These are phyloP conservation scores for Galagoides demidoff DNA, from an alignment of 2,797 vertebrate species.

Conservation along the genomic window DNA sequence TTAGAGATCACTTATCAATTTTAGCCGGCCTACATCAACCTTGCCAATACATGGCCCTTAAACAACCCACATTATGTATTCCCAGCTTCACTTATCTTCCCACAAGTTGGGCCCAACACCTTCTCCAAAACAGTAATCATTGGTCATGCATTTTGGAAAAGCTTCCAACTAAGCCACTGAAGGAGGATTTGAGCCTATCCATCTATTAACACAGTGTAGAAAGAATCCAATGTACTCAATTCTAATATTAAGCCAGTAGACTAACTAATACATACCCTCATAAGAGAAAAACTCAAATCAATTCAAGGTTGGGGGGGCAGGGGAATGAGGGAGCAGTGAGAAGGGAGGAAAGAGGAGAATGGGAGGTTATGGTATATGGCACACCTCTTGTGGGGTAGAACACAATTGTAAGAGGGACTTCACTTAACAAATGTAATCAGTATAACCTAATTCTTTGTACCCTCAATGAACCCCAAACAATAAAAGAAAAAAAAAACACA, in stretches of 20 bases:
- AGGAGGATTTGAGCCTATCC: background rate
- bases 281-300: no score
- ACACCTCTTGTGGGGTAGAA: no score
- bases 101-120: background rate
- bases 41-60: slow-evolving; percentile 27
- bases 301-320: no score
- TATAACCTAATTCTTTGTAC: no score
- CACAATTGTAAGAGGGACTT: no score
- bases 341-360: no score
- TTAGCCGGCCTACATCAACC: background rate
- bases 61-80: background rate
- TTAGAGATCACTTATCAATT: background rate
- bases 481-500: background rate
- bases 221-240: background rate
- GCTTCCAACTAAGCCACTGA: slow-evolving; percentile 42
- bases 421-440: no score
- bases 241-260: no score
- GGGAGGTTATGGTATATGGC: no score
- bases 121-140: slow-evolving; percentile 37
- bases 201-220: slow-evolving; percentile 16
- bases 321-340: no score
- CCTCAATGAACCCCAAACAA: no score
- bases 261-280: no score
- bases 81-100: background rate
- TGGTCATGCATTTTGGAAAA: slow-evolving; percentile 34